Evolutionary conservation across 2,888 invertebrate genomes (phyloP).

Genomic region (Andrena marginata): DNA sequence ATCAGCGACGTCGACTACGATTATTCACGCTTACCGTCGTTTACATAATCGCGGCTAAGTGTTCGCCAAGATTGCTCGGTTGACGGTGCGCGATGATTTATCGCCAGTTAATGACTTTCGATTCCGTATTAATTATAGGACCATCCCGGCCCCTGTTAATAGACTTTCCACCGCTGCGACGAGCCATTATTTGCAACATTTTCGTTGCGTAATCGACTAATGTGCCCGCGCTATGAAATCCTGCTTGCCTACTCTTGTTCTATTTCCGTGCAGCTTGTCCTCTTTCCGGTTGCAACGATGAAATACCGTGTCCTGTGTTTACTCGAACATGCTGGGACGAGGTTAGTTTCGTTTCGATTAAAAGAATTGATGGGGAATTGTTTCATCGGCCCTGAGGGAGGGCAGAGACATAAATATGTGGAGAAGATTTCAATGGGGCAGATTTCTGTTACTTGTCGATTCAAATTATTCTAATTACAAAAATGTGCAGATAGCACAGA

Average conservation of each 20-base stretch:
- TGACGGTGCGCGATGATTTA: slow-evolving; percentile 66
- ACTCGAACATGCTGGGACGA: neutral
- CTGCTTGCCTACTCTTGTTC: neutral
- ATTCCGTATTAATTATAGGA: slow-evolving; percentile 69
- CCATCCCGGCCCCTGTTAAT: slow-evolving; percentile 36
- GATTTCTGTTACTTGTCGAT: neutral
- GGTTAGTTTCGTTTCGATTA: neutral
- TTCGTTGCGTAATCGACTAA: slow-evolving; percentile 36
- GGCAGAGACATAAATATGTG: too few relatives aligned
- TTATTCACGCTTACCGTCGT: slow-evolving; percentile 69
- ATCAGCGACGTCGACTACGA: slow-evolving; percentile 50
- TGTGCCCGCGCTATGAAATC: slow-evolving; percentile 19
- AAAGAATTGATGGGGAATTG: too few relatives aligned
- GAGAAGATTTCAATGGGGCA: too few relatives aligned
- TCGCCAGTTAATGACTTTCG: slow-evolving; percentile 69
- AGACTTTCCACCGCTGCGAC: slow-evolving; percentile 9
- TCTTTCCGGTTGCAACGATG: neutral
- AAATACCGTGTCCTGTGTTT: neutral
- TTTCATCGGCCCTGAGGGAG: too few relatives aligned
- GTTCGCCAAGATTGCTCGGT: slow-evolving; percentile 57
- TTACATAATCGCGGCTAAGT: slow-evolving; percentile 70
- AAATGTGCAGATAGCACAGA: neutral
- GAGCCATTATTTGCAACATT: slow-evolving; percentile 38
- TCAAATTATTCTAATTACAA: neutral
- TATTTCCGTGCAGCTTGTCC: slow-evolving; percentile 6